phyloP scores from a whole-genome alignment of 2,113 vertebrate genomes.

The Talpa occidentalis region DNA sequence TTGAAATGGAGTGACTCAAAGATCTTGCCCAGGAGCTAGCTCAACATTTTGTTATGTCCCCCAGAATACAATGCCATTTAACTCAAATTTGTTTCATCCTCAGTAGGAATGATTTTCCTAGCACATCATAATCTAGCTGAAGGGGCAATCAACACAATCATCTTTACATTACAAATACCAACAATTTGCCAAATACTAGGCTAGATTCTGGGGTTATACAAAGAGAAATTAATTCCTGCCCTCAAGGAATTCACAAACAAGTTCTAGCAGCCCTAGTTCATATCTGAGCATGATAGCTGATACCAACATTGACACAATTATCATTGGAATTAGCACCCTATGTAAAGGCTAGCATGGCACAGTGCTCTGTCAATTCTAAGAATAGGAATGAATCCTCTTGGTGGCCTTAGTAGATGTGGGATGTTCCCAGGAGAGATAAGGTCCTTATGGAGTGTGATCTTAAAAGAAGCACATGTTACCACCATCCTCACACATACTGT shows the following conservation, averaged over 20 bases:
- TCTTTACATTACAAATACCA: conserved; percentile 21
- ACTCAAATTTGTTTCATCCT: conserved; percentile 30
- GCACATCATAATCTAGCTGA: conserved; percentile 14
- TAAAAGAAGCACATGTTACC: conserved; percentile 2
- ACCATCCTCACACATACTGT: not conserved
- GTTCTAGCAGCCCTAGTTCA: conserved; percentile 36
- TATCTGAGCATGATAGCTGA: conserved; percentile 8
- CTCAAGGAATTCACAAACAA: not conserved
- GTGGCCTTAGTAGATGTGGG: not conserved
- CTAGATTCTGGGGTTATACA: not conserved
- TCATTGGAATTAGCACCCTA: not conserved
- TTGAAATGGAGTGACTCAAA: conserved; percentile 50
- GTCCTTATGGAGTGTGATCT: conserved; percentile 8
- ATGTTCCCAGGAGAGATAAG: not conserved
- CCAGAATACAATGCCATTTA: conserved; percentile 42
- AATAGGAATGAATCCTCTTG: conserved; percentile 47
- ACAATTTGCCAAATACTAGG: not conserved
- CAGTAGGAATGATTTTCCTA: conserved; percentile 1
- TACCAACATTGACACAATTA: conserved; percentile 7
- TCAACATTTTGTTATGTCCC: conserved; percentile 29
- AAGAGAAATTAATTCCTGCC: conserved; percentile 34
- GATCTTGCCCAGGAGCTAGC: not conserved
- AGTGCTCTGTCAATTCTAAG: conserved; percentile 46
- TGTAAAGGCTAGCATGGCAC: not conserved
- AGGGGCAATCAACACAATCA: conserved; percentile 3